phyloP scores from a whole-genome alignment of 2,113 vertebrate species.

The Catharus minimus region DNA sequence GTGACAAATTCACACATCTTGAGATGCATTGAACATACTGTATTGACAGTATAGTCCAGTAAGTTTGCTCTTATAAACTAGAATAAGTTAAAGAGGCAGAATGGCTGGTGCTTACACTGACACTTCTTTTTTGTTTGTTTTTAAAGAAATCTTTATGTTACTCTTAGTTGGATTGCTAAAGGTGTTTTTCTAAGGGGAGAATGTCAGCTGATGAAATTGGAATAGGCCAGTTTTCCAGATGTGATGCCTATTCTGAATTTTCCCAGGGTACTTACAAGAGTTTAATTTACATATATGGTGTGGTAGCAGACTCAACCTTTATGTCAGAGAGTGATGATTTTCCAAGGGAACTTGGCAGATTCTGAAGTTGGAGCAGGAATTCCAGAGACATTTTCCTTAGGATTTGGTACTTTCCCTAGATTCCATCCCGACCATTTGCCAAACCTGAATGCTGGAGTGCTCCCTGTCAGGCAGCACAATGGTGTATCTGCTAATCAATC shows the following conservation, averaged over 20 bases:
- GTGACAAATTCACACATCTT: neutral
- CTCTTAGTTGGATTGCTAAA: neutral
- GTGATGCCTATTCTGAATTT: neutral
- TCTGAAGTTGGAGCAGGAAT: neutral
- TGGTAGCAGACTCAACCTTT: neutral
- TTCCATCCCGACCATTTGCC: neutral
- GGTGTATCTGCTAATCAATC: neutral
- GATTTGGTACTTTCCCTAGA: neutral
- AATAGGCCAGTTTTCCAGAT: neutral
- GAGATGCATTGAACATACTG: neutral
- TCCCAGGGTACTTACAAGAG: neutral
- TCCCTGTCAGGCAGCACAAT: neutral
- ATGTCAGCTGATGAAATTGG: neutral
- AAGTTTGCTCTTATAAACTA: neutral
- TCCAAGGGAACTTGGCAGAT: neutral
- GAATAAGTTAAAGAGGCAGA: neutral
- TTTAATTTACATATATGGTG: neutral
- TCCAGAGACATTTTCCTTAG: neutral
- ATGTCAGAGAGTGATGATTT: neutral
- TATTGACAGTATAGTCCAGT: neutral
- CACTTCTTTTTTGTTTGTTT: rapidly evolving
- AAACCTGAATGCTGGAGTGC: neutral
- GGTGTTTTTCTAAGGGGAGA: neutral
- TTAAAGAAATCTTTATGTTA: neutral
- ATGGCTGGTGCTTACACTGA: neutral